Evolutionary conservation across 53 echinoderm and acorn worm species (phyloP), one percentile per base, ranked within the genome.

Genomic region (Hippasteria phrygiana): DNA sequence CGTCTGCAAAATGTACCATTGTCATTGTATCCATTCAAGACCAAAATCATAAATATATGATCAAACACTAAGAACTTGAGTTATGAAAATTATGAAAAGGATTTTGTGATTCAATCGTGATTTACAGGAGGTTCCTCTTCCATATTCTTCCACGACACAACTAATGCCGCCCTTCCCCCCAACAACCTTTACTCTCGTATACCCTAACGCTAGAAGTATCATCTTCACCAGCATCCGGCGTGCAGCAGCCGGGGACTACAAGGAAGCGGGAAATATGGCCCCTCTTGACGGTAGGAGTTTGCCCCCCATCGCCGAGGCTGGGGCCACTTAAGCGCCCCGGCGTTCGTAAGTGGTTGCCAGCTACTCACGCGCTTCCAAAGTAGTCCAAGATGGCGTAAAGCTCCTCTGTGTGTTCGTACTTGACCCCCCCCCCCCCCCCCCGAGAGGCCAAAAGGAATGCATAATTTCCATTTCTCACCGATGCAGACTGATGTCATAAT

Each of bases 221-320:
- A 67, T 34, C 80, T 80, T 54, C 70, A 78, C 27, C 48, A 28
- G 71, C 80, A 89, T 89, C 89, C 89, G 89, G 70, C 89, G 80
- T 79, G 70, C 55, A 59, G 36, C 78, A 39, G 63, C 50, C 29
- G 43, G 26, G 32, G 43, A 64, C 28, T 16, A 56, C 64, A 64
- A 66, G 45, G 27, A 20, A 46, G 43, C 31, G 66, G 82, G 82
- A 41, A 65, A 82, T 63, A 43, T 29, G 45, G 63, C 28, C 65
- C 64, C 82, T 82, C 82, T 82, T 82, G 28, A 82, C 40, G 64
- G 82, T 20, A 26, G 2, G 73, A 73, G 73, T 43, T 66, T 82
- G 46, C 66, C 82, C 82, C 64, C 82, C 18, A 41, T 18, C 65
- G 27, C 63, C 78, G 43, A 32, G 82, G 73, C 40, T 47, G 9